Evolutionary conservation across 2,113 vertebrate genomes (phyloP).

Genomic region (Apeltes quadracus): DNA sequence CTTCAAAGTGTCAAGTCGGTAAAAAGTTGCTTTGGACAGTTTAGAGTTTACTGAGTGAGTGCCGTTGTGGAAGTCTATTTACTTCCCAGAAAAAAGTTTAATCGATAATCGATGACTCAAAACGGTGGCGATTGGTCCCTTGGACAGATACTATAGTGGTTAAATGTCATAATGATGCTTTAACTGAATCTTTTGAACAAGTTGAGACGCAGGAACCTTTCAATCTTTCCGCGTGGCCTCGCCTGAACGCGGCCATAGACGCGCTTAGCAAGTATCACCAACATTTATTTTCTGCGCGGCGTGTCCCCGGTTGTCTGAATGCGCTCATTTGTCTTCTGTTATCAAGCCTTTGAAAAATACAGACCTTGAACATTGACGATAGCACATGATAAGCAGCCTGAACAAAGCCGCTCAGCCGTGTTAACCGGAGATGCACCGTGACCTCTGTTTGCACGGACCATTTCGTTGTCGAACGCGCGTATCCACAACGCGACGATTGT

Average conservation of each 20-base stretch:
- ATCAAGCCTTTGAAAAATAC: not conserved
- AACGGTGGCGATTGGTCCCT: not conserved
- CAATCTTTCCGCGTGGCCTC: constrained; percentile 4
- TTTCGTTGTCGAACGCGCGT: not conserved
- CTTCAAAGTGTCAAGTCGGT: constrained; percentile 73
- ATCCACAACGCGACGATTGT: not conserved
- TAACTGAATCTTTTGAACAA: not conserved
- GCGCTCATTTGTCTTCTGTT: constrained; percentile 7
- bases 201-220: constrained; percentile 35
- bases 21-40: constrained; percentile 62
- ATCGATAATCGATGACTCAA: not conserved
- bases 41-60: constrained; percentile 48
- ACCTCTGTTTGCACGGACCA: not conserved
- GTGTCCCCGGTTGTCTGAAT: constrained; percentile 9
- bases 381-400: constrained; percentile 1
- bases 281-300: not conserved
- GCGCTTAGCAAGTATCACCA: constrained; percentile 12
- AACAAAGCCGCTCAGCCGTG: not conserved
- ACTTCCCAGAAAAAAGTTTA: constrained; percentile 21
- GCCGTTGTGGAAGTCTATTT: constrained; percentile 47
- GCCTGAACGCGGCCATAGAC: constrained; percentile 4
- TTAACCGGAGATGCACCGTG: not conserved
- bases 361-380: constrained; percentile 28
- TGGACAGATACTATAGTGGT: not conserved
- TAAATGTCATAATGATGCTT: not conserved